Conservation (phyloP, 2,113 vertebrate species). For the Tupaia chinensis region DNA sequence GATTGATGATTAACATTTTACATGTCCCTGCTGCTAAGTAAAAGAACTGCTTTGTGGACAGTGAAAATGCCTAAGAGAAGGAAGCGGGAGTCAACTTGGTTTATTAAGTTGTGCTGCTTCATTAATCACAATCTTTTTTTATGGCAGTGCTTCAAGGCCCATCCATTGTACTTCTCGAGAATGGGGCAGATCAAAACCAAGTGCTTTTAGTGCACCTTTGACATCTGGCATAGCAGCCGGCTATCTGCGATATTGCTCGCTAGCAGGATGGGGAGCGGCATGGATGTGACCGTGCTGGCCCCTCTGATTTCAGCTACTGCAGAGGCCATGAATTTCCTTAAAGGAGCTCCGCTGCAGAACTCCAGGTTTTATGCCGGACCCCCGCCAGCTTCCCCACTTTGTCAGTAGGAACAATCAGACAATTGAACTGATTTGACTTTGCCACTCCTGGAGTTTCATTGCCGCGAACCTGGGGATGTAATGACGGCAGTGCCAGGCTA, state of each 20-base stretch:
- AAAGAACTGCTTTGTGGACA: constrained; percentile 90
- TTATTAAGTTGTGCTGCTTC: constrained; percentile 90
- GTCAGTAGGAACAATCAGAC: constrained; percentile 90
- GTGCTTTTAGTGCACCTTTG: constrained; percentile 90
- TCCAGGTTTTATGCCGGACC: constrained; percentile 89
- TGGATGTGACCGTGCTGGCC: constrained; percentile 88
- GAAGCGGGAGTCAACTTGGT: constrained; percentile 87
- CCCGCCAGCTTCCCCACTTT: constrained; percentile 88
- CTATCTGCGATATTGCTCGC: constrained; percentile 88
- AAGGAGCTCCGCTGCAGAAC: constrained; percentile 88
- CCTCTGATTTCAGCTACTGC: constrained; percentile 89
- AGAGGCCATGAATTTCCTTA: constrained; percentile 92
- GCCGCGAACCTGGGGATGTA: constrained; percentile 89
- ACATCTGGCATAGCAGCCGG: constrained; percentile 92
- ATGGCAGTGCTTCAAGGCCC: constrained; percentile 87
- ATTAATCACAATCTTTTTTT: constrained; percentile 90
- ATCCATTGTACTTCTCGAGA: constrained; percentile 86
- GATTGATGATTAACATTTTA: constrained; percentile 92
- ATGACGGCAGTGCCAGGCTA: constrained; percentile 88
- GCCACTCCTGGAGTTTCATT: constrained; percentile 91
- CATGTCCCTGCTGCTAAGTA: constrained; percentile 89
- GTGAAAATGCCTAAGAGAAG: constrained; percentile 87
- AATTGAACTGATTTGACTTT: constrained; percentile 92
- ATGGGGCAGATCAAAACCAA: constrained; percentile 88
- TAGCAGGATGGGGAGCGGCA: constrained; percentile 86